These are phyloP conservation scores for Macrochelys suwanniensis DNA, from an alignment of 2,797 vertebrate species.

Conservation along the genomic window DNA sequence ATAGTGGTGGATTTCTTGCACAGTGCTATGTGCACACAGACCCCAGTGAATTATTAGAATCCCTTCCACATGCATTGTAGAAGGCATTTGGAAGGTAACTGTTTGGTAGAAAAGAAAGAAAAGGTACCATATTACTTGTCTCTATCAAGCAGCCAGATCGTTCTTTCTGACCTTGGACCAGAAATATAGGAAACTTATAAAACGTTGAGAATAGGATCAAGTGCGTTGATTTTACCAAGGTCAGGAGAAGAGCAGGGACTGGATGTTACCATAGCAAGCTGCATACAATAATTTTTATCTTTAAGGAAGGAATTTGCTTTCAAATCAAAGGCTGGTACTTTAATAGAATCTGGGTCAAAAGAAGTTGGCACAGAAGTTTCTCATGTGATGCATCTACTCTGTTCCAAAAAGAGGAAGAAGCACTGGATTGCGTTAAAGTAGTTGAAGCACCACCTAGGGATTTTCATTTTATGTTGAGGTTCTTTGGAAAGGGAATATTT, in stretches of 20 bases:
- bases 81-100: not conserved
- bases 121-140: not conserved
- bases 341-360: conserved; percentile 30
- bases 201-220: not conserved
- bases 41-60: not conserved
- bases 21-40: not conserved
- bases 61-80: not conserved
- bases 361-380: conserved; percentile 1
- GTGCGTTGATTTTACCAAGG: not conserved
- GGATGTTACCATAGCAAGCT: conserved; percentile 8
- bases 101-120: conserved; percentile 9
- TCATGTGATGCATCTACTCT: conserved; percentile 33
- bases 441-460: conserved; percentile 31
- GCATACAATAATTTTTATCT: conserved; percentile 16
- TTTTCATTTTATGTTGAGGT: conserved; percentile 64
- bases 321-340: conserved; percentile 23
- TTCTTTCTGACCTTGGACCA: conserved; percentile 48
- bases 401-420: conserved; percentile 44
- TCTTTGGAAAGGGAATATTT: conserved; percentile 63
- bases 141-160: not conserved
- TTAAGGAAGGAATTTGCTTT: conserved; percentile 41
- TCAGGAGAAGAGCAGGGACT: conserved; percentile 5
- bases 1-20: not conserved
- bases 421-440: conserved; percentile 48
- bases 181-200: conserved; percentile 16